phyloP scores from a whole-genome alignment of 2,888 invertebrate genomes.

The Chrysolina oricalcia region DNA sequence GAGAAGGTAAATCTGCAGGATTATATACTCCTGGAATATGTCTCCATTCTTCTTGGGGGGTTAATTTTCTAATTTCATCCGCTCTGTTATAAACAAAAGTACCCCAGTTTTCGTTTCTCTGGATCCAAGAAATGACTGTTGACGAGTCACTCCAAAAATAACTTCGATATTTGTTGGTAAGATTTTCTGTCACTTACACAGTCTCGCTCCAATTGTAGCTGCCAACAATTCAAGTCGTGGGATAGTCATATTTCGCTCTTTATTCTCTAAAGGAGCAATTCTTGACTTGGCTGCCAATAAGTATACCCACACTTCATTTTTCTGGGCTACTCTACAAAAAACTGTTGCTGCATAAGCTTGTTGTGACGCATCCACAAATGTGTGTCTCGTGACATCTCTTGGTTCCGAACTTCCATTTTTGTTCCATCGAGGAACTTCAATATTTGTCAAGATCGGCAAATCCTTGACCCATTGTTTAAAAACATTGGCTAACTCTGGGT shows the following conservation, averaged over 20 bases:
- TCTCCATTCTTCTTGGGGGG: constrained; percentile 23
- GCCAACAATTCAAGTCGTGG: constrained; percentile 46
- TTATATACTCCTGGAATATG: constrained; percentile 31
- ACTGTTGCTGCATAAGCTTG: constrained; percentile 26
- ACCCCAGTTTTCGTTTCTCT: constrained; percentile 39
- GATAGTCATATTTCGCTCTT: constrained; percentile 38
- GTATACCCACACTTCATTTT: constrained; percentile 26
- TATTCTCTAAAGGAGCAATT: constrained; percentile 37
- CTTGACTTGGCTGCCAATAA: constrained; percentile 40
- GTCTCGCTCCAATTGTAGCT: constrained; percentile 47
- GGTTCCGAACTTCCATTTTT: constrained; percentile 27
- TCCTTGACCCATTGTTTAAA: constrained; percentile 29
- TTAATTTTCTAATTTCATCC: constrained; percentile 28
- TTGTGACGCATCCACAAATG: constrained; percentile 24
- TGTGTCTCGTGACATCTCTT: constrained; percentile 13
- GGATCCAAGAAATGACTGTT: constrained; percentile 58
- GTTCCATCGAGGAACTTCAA: constrained; percentile 30
- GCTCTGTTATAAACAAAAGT: constrained; percentile 35
- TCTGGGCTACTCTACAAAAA: constrained; percentile 20
- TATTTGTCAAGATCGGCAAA: constrained; percentile 20
- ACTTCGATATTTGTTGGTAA: constrained; percentile 37
- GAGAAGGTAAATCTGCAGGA: constrained; percentile 28
- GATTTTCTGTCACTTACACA: constrained; percentile 39
- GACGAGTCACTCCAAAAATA: constrained; percentile 59
- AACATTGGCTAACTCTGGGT: constrained; percentile 15